Base-by-base conservation (phyloP, 2,888 invertebrate species). In the Drosophila flavopinicola region DNA sequence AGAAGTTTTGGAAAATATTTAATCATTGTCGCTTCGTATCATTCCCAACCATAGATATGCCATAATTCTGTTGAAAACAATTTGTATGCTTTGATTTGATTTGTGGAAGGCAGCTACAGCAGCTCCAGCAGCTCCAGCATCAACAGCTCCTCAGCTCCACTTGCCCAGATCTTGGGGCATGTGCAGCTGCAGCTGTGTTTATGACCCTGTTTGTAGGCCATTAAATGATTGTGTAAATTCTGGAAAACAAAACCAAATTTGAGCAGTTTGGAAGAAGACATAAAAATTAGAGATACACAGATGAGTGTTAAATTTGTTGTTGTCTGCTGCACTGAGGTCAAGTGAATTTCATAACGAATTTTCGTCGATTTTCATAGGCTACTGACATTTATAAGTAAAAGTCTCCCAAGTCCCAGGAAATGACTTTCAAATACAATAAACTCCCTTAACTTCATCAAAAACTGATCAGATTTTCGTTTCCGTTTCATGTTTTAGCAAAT, bases 41-140 rank as follows among this genome's bases (percentile, higher is more conserved):
- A 51, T 61, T 44, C 44, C 41, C 47, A 38, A 54, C 58, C 70
- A 72, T 75, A 75, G 76, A 75, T 74, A 71, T 71, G 67, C 84
- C 80, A 80, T 85, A 85, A 79, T 83, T 80, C 83, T 65, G 76
- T 68, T 71, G 77, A 86, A 83, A 84, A 84, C 78, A 80, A 83
- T 86, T 83, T 83, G 82, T 86, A 63, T 59, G 69, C 61, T 61
- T 83, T 83, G 77, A 83, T 75, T 75, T 75, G 77, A 83, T 75
- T 75, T 75, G 77, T 77, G 66, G 70, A 53, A 56, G 30, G 44
- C 44, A 44, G 29, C 27, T 17, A n/a, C 29, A 6, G n/a, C 41
- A 25, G 10, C 24, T 3, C 3, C 24, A 25, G 1, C 32, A 4
- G 4, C 32, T 4, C 1, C 11, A 7, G 1, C 33, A 13, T 11